A percentile compares a stretch with the other conserved stretches of the same genome.
Conservation (phyloP, 2,113 vertebrate species). For the Sturnus vulgaris region DNA sequence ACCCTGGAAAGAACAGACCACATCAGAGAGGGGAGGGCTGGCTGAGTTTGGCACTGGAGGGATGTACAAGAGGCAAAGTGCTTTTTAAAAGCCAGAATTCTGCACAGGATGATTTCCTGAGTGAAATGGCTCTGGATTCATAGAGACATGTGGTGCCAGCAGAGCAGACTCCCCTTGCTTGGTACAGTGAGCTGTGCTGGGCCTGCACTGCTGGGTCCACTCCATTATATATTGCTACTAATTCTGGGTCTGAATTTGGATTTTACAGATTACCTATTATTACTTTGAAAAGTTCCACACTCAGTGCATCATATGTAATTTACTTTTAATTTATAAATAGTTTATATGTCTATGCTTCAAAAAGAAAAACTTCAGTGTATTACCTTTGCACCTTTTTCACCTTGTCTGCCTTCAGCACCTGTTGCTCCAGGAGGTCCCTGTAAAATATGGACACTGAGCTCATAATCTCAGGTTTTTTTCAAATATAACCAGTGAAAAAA, state of each 20-base stretch:
- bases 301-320: background rate
- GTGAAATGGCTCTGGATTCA: background rate
- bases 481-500: background rate
- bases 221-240: background rate
- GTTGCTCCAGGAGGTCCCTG: conserved; percentile 90
- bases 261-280: background rate
- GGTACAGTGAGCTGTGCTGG: background rate
- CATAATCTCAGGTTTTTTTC: background rate
- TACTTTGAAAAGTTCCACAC: background rate
- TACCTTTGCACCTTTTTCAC: conserved; percentile 98
- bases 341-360: background rate
- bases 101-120: background rate
- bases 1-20: conserved; percentile 72
- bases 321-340: background rate
- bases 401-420: conserved; percentile 93
- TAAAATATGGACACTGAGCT: background rate
- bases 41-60: background rate
- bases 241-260: background rate
- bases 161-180: background rate
- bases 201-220: background rate
- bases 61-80: background rate
- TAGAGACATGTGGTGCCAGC: background rate
- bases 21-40: background rate
- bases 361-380: background rate
- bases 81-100: background rate